Evolutionary conservation across 2,797 vertebrate species (phyloP).

Genomic region (Bradypodion pumilum): DNA sequence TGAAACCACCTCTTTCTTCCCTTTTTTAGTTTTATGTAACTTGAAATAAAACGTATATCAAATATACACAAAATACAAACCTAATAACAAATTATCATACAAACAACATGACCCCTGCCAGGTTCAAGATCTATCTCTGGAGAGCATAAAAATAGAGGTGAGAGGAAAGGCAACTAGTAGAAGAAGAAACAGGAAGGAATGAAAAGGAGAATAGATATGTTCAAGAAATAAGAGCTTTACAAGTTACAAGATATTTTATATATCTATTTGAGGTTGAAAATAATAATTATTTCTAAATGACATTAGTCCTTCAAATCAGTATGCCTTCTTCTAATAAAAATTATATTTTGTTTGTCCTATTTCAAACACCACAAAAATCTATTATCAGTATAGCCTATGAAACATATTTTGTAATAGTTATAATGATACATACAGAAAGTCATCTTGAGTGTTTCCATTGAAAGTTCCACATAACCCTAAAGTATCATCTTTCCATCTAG

Average conservation of each 20-base stretch:
- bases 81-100: too few species aligned
- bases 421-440: constrained; percentile 87
- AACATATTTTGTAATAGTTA: constrained; percentile 15
- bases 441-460: constrained; percentile 95
- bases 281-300: not conserved
- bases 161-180: too few species aligned
- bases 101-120: too few species aligned
- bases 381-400: constrained; percentile 23
- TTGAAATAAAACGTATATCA: too few species aligned
- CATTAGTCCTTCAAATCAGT: not conserved
- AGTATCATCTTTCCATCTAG: constrained; percentile 88
- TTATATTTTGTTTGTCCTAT: not conserved
- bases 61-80: too few species aligned
- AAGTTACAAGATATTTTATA: not conserved
- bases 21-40: too few species aligned
- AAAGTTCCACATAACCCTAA: constrained; percentile 96
- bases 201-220: too few species aligned
- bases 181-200: too few species aligned
- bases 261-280: not conserved
- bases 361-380: constrained; percentile 1
- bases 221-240: not conserved
- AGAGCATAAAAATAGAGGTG: too few species aligned
- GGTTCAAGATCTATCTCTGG: too few species aligned
- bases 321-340: not conserved
- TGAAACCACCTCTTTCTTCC: too few species aligned